Base-by-base conservation (phyloP, 2,797 vertebrate genomes). In the Hoplostethus atlanticus region DNA sequence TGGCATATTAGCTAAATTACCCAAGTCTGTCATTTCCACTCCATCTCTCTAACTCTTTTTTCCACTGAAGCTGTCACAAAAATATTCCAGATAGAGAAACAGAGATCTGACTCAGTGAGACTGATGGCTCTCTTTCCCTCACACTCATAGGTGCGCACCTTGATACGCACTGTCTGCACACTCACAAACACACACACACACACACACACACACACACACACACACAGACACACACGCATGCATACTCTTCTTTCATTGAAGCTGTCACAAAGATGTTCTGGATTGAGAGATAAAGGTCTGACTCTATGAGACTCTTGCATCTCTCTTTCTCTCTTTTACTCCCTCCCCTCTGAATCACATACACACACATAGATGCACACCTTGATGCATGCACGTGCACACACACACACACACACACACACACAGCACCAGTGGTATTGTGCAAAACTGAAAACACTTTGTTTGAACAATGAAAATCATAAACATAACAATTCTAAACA, bases 61-160 rank as follows among this genome's bases (percentile, higher is more conserved):
- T n/a, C n/a, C n/a, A 36, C 72, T 69, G 62, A 84, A 74, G 74
- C 86, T 84, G 83, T 81, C 89, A 89, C 71, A 80, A 80, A 80
- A 77, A 89, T 88, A 83, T 81, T 83, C 66, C 63, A 63, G 48
- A 80, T 21, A 51, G 59, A 71, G 65, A 71, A 70, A 84, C 57
- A 74, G 76, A 68, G 63, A 79, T 74, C 65, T 88, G 85, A 91
- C 77, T 89, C 80, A 84, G 73, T 71, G 82, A 72, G 76, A 74
- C 73, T 79, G 2, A 16, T n/a, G 16, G 4, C 46, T 64, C 12
- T 64, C 68, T 53, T 61, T 30, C 55, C 51, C 57, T 40, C 28
- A 31, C 21, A 34, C 31, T 42, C 64, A 70, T 16, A 67, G n/a
- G 21, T 12, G 42, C 48, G 50, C 10, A 12, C 58, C 17, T 47